phyloP scores from a whole-genome alignment of 1,140 invertebrate genomes.

The Caenorhabditis briggsae region DNA sequence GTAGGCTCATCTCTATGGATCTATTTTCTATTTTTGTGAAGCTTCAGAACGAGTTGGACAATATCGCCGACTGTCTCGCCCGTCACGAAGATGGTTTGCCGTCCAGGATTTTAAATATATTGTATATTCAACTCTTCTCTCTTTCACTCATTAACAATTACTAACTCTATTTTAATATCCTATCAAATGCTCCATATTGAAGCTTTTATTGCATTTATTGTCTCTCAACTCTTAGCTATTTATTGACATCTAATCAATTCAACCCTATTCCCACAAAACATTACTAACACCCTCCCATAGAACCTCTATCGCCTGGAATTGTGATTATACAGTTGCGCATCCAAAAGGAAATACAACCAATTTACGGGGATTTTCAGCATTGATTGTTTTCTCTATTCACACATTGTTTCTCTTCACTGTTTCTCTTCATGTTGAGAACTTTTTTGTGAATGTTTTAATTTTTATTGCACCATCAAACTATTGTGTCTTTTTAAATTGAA shows the following conservation, averaged over 20 bases:
- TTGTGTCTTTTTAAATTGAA: conserved; percentile 25
- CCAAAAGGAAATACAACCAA: conserved; percentile 12
- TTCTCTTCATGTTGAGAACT: conserved; percentile 3
- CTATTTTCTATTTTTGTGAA: not conserved
- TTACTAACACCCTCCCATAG: not conserved
- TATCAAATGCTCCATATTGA: conserved; percentile 46
- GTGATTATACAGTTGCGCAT: conserved; percentile 34
- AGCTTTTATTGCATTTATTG: not conserved
- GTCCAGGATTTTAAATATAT: not conserved
- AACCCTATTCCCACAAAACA: not conserved
- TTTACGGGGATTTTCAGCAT: conserved; percentile 35
- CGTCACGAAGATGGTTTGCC: conserved; percentile 14
- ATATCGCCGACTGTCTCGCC: not conserved
- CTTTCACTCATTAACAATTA: not conserved
- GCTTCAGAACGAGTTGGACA: conserved; percentile 1
- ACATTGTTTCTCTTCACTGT: not conserved
- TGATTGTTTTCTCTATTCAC: not conserved
- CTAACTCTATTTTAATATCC: not conserved
- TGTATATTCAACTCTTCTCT: not conserved
- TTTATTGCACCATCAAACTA: not conserved
- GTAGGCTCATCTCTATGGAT: not conserved
- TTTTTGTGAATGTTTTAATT: conserved; percentile 42
- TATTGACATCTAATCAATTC: not conserved
- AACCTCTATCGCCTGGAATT: conserved; percentile 28
- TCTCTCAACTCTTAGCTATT: not conserved